Evolutionary conservation across 2,888 invertebrate species (phyloP), one percentile per base, ranked within the genome.

Genomic region (Chrysomela aeneicollis): DNA sequence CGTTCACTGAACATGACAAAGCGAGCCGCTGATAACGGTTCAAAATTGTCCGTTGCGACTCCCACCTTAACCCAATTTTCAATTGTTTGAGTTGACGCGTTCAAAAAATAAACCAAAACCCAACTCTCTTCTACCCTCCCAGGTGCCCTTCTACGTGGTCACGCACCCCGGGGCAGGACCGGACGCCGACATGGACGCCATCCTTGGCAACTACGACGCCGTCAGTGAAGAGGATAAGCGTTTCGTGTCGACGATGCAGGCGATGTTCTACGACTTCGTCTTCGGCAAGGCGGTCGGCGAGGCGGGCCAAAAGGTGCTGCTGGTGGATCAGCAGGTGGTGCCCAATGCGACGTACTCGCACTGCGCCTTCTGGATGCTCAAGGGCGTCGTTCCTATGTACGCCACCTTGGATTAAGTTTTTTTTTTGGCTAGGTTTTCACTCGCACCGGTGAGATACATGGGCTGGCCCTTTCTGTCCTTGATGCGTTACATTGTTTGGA

Each of bases 201-300:
- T 95, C 71, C 85, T 95, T 51, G 71, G 70, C 6, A 87, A 75
- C 42, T 92, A 91, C 73, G n/a, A n/a, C n/a, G n/a, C n/a, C n/a
- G n/a, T n/a, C n/a, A n/a, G n/a, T n/a, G n/a, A n/a, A n/a, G n/a
- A n/a, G n/a, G n/a, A n/a, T n/a, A n/a, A n/a, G n/a, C n/a, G n/a
- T n/a, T n/a, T n/a, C n/a, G n/a, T n/a, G n/a, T n/a, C n/a, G 0
- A 90, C 93, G 10, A 91, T 94, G 86, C 93, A 93, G 77, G 89
- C 90, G 69, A 82, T 93, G 30, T 95, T 95, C 82, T 93, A 93
- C 81, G 88, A 91, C 74, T 95, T 88, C 75, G 92, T 93, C 1
- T 88, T 90, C 86, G 88, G 91, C 71, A 93, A 92, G n/a, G 87
- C 86, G 69, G 84, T 92, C 61, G 87, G 88, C n/a, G 86, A 87